Evolutionary conservation across 1,140 invertebrate genomes (phyloP), one percentile per base, ranked within the genome.

Genomic region (Tetramorium alpestre): DNA sequence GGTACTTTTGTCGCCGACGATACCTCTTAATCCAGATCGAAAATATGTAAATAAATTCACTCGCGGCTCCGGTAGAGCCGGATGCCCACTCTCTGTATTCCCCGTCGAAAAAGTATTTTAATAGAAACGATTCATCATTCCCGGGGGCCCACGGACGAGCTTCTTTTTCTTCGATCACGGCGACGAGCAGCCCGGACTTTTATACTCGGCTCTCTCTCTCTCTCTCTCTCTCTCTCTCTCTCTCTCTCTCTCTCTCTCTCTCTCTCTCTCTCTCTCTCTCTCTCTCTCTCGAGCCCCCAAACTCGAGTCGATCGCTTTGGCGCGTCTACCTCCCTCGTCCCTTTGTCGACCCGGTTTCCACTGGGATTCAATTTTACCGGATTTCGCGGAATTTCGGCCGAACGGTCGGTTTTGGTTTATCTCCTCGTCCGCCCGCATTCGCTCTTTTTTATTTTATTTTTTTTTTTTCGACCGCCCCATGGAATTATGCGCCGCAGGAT

Each of bases 81-180:
- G 93, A 94, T 93, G 91, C 91, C 93, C 94, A 92, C 93, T 93
- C 94, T 94, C 92, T 91, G 93, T 94, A 94, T 95, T 95, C 93
- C 87, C 93, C 93, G 94, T 94, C 93, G 93, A 95, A 95, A 95
- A 95, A 95, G 93, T 95, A 95, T 95, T 95, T 95, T 95, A 95
- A 95, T 95, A 95, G 95, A 95, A 95, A 95, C 95, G 94, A 95
- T 95, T 95, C 94, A 95, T 95, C 95, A 95, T 95, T 95, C 94
- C 92, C 91, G 78, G 87, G 84, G 84, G 89, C 87, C 91, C 91
- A 84, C 87, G 85, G 84, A 88, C 87, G 86, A 73, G 85, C 76
- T 86, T 89, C 87, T 90, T 91, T 89, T 91, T 92, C 87, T 89
- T 87, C 85, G 28, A 56, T 87, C 72, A 47, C 22, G 49, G 69